Evolutionary conservation across 1,140 invertebrate species (phyloP), one percentile per base, ranked within the genome.

Genomic region (Acyrthosiphon pisum): DNA sequence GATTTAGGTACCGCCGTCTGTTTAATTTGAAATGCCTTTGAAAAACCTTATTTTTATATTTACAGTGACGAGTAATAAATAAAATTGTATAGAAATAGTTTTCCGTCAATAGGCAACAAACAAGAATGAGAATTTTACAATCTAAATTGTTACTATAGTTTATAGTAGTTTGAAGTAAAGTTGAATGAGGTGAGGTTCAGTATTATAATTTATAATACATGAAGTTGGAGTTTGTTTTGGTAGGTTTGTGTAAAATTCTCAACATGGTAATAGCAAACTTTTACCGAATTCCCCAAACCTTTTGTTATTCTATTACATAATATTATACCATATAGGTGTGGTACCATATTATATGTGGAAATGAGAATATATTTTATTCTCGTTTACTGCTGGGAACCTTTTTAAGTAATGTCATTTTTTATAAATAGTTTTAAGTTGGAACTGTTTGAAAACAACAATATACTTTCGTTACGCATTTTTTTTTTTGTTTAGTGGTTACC

Each of bases 241-340:
- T 76, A n/a, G 60, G 60, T 18, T 30, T n/a, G 30, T 76, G 18
- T n/a, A 18, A 76, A 76, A 76, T 76, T 76, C 60, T 6, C 14
- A 76, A 20, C 60, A 76, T n/a, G 60, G n/a, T n/a, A 76, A 76
- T n/a, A 76, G 30, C 30, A 76, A 76, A 76, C 60, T 68, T 68
- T 68, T 68, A 68, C 60, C 60, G 60, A 76, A 76, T 76, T n/a
- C 14, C n/a, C n/a, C 60, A n/a, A 76, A 76, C 60, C 60, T 76
- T 76, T 76, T 76, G n/a, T 76, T 76, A 76, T n/a, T 76, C 6
- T 0, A n/a, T 35, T 35, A 76, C 18, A 76, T 76, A 76, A n/a
- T 76, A 76, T 20, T 76, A 76, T n/a, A 76, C n/a, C 1, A n/a
- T 76, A 18, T 23, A n/a, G n/a, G n/a, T 18, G 60, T 35, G n/a